Evolutionary conservation across 2,797 vertebrate genomes (phyloP), one percentile per base, ranked within the genome.

Genomic region (Coregonus ussuriensis): DNA sequence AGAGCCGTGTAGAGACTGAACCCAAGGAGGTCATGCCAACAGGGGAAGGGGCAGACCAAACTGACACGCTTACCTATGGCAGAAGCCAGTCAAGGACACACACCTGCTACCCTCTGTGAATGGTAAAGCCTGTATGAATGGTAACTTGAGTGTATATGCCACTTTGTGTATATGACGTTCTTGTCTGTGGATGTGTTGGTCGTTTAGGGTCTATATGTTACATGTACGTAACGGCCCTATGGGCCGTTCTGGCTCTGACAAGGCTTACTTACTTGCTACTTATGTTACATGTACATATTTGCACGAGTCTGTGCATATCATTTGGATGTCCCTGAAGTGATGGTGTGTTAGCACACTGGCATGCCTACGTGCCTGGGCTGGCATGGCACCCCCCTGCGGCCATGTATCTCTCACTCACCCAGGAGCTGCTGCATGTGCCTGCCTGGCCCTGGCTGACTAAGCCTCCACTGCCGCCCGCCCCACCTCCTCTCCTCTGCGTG

Each of bases 361-460:
- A 83, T 37, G 74, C 4, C 69, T 51, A 51, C 77, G 63, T 82
- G 83, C 75, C 79, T 81, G 75, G 81, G 74, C 77, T 77, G 78
- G 81, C 53, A 72, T 31, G 29, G 41, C 76, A 73, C 80, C 78
- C 79, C 77, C 80, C 70, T 69, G 65, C 72, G 25, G 21, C 31
- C 73, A 72, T 81, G 71, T 7, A 41, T 31, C 14, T 29, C 33
- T 51, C 72, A 3, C 75, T 68, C 51, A 9, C 25, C 3, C 65
- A 3, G 6, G 3, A 9, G 56, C 11, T 59, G 69, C 14, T 53
- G 72, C 63, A 33, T 31, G 13, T 88, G 91, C 37, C 52, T 41
- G 7, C 4, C 69, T 29, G 13, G 2, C 35, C 66, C 67, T 41
- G 67, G 7, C 3, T 35, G 4, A 18, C 66, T 56, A 51, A 31